These are phyloP conservation scores for Anoplius nigerrimus DNA, from an alignment of 2,888 invertebrate genomes.

Conservation along the genomic window DNA sequence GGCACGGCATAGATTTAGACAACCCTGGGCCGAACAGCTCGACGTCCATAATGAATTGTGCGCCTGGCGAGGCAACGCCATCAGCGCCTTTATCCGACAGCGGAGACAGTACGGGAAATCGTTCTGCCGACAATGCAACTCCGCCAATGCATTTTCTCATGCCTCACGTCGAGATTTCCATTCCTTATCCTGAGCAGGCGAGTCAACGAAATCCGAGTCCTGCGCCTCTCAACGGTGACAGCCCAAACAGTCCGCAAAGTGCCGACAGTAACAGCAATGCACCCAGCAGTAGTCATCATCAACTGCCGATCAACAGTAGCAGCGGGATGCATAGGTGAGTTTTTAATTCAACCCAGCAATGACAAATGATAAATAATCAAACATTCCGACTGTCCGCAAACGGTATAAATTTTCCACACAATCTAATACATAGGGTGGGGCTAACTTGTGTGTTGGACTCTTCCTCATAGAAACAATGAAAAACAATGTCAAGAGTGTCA, in stretches of 20 bases:
- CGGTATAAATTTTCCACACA: background rate
- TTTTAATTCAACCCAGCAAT: too few relatives aligned
- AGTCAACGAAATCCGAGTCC: constrained; percentile 68
- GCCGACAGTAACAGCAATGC: constrained; percentile 86
- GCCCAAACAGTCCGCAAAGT: constrained; percentile 87
- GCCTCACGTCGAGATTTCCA: constrained; percentile 93
- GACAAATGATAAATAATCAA: too few relatives aligned
- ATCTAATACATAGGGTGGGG: too few relatives aligned
- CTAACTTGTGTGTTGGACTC: too few relatives aligned
- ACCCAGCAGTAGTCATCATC: constrained; percentile 83
- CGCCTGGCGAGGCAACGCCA: constrained; percentile 81
- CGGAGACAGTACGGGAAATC: constrained; percentile 87
- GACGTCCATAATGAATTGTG: constrained; percentile 82
- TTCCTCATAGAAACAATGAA: too few relatives aligned
- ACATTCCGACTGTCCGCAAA: background rate
- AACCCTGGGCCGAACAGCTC: constrained; percentile 91
- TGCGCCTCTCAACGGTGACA: constrained; percentile 81
- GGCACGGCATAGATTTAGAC: constrained; percentile 93
- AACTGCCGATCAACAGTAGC: constrained; percentile 76
- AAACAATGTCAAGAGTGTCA: too few relatives aligned
- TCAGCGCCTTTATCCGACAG: constrained; percentile 89
- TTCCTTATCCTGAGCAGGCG: constrained; percentile 87
- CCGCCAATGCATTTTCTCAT: constrained; percentile 94
- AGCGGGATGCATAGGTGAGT: constrained; percentile 65
- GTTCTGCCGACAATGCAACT: constrained; percentile 90